A percentile compares a stretch with the other conserved stretches of the same genome.
Conservation (phyloP, 2,113 vertebrate species). For the Myxocyprinus asiaticus region DNA sequence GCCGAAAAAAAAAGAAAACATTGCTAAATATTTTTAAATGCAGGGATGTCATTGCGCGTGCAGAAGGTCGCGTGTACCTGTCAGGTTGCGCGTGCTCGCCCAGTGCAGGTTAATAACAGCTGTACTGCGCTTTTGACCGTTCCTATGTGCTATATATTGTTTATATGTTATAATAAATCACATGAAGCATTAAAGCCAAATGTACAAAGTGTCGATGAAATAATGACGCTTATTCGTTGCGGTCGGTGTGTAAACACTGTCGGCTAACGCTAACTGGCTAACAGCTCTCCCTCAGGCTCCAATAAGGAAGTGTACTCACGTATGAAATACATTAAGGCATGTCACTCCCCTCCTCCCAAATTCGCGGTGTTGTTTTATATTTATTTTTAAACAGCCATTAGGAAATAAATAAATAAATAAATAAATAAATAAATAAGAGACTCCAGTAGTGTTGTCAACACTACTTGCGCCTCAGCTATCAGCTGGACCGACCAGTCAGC, state of each 20-base stretch:
- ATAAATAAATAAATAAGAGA: not conserved
- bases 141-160: not conserved
- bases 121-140: not conserved
- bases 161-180: not conserved
- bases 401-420: not conserved
- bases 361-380: not conserved
- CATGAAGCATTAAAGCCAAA: not conserved
- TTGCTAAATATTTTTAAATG: too few species aligned
- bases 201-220: not conserved
- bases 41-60: not conserved
- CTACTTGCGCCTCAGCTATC: constrained; percentile 30
- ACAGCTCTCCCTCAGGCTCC: constrained; percentile 14
- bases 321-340: constrained; percentile 71
- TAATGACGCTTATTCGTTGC: not conserved
- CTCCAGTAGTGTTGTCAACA: not conserved
- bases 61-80: not conserved
- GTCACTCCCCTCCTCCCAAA: constrained; percentile 35
- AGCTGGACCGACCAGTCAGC: constrained; percentile 21
- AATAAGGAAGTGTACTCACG: constrained; percentile 57
- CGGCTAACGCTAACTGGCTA: constrained; percentile 54
- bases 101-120: not conserved
- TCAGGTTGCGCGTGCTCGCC: not conserved
- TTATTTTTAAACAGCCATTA: not conserved
- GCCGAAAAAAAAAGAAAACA: too few species aligned
- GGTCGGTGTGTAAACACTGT: constrained; percentile 8